These are phyloP conservation scores for Ctena decussata DNA, from an alignment of 2,888 invertebrate species.

Conservation along the genomic window DNA sequence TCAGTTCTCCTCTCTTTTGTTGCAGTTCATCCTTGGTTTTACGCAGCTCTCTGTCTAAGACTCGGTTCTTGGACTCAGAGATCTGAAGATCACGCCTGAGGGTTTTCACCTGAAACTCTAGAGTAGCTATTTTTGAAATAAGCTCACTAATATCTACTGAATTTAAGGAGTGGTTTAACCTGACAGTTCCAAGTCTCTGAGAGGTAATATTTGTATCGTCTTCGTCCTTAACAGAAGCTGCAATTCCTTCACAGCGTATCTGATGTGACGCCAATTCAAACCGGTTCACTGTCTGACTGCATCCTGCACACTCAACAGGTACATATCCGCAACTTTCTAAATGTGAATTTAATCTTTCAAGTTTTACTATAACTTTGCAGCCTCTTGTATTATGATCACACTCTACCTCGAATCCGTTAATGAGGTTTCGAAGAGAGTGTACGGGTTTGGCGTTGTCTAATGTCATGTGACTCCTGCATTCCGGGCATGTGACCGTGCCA, in stretches of 20 bases:
- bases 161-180: conserved; percentile 60
- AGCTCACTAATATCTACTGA: conserved; percentile 74
- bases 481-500: conserved; percentile 80
- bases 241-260: conserved; percentile 83
- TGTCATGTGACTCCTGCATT: conserved; percentile 75
- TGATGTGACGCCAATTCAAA: conserved; percentile 81
- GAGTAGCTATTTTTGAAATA: conserved; percentile 75
- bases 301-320: conserved; percentile 82
- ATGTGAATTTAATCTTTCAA: conserved; percentile 78
- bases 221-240: conserved; percentile 87
- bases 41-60: conserved; percentile 78
- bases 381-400: conserved; percentile 78
- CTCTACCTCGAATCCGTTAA: conserved; percentile 78
- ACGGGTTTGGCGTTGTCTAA: conserved; percentile 77
- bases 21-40: conserved; percentile 79
- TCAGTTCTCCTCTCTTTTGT: conserved; percentile 69
- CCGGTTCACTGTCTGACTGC: conserved; percentile 73
- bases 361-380: conserved; percentile 76
- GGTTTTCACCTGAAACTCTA: conserved; percentile 80
- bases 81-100: conserved; percentile 80
- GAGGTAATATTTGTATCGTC: conserved; percentile 34
- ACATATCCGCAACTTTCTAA: conserved; percentile 75
- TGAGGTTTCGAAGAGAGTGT: conserved; percentile 81
- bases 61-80: conserved; percentile 78
- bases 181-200: conserved; percentile 46